Percentiles rank a stretch among this genome's conserved stretches.
Conservation (phyloP, 2,888 invertebrate species). For the Choristoneura rosaceana region DNA sequence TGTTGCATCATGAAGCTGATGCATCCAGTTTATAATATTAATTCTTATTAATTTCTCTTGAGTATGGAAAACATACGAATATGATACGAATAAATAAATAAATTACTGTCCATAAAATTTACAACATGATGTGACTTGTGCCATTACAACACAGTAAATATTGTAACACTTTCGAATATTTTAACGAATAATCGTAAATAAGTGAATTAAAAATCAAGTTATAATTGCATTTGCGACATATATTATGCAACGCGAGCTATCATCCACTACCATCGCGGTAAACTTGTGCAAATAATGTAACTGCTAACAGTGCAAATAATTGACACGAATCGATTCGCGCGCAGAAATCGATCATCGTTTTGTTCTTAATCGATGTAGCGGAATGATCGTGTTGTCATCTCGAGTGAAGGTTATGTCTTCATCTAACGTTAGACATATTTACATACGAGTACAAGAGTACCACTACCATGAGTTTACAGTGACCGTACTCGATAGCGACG, state of each 20-base stretch:
- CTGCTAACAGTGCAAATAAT: constrained; percentile 32
- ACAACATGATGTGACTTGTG: background rate
- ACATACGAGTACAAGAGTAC: too few species aligned
- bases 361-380: constrained; percentile 57
- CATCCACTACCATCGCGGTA: background rate
- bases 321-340: constrained; percentile 38
- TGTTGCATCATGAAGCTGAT: too few species aligned
- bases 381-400: constrained; percentile 41
- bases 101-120: background rate
- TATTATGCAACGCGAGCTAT: constrained; percentile 25
- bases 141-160: background rate
- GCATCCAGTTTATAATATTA: too few species aligned
- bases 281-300: constrained; percentile 19
- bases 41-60: too few species aligned
- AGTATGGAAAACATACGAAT: background rate
- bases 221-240: constrained; percentile 17
- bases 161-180: background rate
- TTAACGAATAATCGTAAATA: background rate
- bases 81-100: background rate
- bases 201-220: background rate
- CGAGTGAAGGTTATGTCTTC: constrained; percentile 13
- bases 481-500: too few species aligned
- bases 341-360: constrained; percentile 42
- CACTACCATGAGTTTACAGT: too few species aligned
- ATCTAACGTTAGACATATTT: background rate